Conservation (phyloP, 1,140 invertebrate genomes). For the Sminthurinus signatus region DNA sequence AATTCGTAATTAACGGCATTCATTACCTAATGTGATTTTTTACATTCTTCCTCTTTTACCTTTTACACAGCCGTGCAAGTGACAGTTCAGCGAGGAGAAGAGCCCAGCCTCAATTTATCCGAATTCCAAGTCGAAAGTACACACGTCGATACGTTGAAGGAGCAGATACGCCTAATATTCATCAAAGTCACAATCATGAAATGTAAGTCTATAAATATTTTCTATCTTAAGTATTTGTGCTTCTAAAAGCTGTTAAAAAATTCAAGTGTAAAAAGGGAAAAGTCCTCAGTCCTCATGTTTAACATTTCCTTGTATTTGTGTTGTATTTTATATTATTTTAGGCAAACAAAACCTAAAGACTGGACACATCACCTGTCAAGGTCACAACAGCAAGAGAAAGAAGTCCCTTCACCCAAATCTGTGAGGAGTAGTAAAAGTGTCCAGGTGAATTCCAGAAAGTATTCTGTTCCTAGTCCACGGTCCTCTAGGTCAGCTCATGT, state of each 20-base stretch:
- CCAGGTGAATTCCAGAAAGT: conserved; percentile 54
- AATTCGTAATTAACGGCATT: background rate
- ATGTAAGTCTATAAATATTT: background rate
- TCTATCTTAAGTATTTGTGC: conserved; percentile 2
- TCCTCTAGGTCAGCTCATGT: conserved; percentile 27
- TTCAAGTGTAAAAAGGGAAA: conserved; percentile 6
- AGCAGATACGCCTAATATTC: background rate
- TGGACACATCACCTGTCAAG: background rate
- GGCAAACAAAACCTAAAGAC: background rate
- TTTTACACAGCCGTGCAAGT: conserved; percentile 21
- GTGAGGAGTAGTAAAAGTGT: conserved; percentile 74
- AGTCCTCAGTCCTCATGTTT: too few species aligned
- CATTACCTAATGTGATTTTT: background rate
- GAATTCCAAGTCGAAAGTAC: conserved; percentile 76
- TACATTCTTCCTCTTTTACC: background rate
- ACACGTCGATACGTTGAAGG: conserved; percentile 64
- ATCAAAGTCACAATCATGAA: conserved; percentile 45
- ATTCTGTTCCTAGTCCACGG: conserved; percentile 32
- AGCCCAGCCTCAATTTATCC: conserved; percentile 72
- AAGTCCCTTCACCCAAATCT: conserved; percentile 52
- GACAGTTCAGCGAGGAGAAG: conserved; percentile 25
- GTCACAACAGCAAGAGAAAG: background rate
- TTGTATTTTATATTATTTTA: too few species aligned
- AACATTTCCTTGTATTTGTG: too few species aligned
- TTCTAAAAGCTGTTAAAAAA: background rate